phyloP scores from a whole-genome alignment of 2,888 invertebrate genomes.

The Strigamia transsilvanica region DNA sequence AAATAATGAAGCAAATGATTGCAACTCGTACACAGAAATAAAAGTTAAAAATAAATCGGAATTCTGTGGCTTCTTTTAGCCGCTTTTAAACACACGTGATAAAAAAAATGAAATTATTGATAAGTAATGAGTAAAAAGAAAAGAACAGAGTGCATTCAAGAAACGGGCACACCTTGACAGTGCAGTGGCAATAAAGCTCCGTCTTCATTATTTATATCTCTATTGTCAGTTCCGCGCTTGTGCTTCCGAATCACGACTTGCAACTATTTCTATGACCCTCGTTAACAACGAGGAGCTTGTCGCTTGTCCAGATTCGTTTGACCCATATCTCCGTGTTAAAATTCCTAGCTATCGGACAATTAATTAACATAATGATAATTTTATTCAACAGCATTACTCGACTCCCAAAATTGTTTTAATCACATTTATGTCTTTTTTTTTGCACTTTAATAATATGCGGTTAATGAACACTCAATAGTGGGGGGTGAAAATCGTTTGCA shows the following conservation, averaged over 20 bases:
- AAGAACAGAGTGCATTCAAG: conserved; percentile 15
- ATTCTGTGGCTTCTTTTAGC: too few species aligned
- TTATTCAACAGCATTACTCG: too few species aligned
- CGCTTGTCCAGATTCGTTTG: neutral
- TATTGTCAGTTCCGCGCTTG: conserved; percentile 27
- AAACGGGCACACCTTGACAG: conserved; percentile 22
- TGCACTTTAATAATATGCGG: neutral
- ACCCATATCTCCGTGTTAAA: too few species aligned
- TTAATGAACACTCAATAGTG: conserved; percentile 3
- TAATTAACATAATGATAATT: too few species aligned
- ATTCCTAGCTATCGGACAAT: too few species aligned
- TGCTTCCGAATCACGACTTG: conserved; percentile 22
- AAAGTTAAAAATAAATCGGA: too few species aligned
- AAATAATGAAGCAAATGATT: too few species aligned
- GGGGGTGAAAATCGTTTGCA: neutral
- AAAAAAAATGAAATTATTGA: too few species aligned
- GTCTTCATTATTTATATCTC: conserved; percentile 35
- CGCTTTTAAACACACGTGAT: too few species aligned
- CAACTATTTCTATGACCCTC: conserved; percentile 19
- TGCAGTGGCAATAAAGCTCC: conserved; percentile 11
- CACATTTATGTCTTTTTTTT: neutral
- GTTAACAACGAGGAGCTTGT: neutral
- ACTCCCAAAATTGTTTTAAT: too few species aligned
- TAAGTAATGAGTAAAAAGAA: neutral
- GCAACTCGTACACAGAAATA: too few species aligned